phyloP scores from a whole-genome alignment of 2,113 vertebrate species.

The Butastur rufipennis region DNA sequence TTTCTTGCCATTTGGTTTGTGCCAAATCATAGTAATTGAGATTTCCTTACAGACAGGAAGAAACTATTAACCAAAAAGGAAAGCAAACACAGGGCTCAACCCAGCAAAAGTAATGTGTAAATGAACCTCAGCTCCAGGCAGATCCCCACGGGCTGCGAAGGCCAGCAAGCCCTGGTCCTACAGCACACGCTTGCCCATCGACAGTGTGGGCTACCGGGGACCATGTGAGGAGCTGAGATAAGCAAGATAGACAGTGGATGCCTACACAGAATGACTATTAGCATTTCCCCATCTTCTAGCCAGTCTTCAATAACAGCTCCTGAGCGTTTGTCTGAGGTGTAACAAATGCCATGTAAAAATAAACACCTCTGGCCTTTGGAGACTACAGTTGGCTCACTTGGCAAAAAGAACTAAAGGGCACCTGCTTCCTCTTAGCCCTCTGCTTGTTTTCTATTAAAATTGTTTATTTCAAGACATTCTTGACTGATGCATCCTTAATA shows the following conservation, averaged over 20 bases:
- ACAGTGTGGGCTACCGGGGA: background rate
- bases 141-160: background rate
- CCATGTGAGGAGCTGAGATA: background rate
- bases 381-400: background rate
- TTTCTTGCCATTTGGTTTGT: background rate
- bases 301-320: background rate
- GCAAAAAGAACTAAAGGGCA: background rate
- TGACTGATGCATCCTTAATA: background rate
- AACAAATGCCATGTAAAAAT: background rate
- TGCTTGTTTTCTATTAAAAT: background rate
- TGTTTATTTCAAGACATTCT: background rate
- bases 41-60: conserved; percentile 17
- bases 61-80: background rate
- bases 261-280: background rate
- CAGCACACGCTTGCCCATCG: background rate
- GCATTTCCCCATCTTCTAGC: background rate
- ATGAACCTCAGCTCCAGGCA: background rate
- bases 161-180: background rate
- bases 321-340: background rate
- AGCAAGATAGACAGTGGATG: background rate
- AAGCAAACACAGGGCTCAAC: background rate
- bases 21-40: background rate
- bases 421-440: background rate
- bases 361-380: background rate
- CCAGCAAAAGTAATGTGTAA: background rate